Percentiles rank a stretch among this genome's conserved stretches.
phyloP scores from a whole-genome alignment of 2,797 vertebrate species.

The Poeciliopsis presidionis region DNA sequence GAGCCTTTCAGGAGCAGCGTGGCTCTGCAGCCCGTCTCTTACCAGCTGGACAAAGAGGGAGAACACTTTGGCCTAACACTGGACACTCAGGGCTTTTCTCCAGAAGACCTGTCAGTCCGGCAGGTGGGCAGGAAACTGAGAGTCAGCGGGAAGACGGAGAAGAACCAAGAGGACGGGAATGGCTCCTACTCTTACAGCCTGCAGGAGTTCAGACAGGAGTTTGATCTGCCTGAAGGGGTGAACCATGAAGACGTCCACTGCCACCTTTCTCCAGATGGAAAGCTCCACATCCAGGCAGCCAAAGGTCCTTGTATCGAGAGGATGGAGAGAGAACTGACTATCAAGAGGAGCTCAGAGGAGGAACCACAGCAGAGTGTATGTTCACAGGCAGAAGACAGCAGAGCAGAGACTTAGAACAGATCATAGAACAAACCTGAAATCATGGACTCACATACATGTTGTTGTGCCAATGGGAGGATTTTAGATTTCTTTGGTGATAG shows the following conservation, averaged over 20 bases:
- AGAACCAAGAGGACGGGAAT: conserved; percentile 70
- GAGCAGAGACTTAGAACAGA: neutral
- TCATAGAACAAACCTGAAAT: neutral
- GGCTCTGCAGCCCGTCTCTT: conserved; percentile 60
- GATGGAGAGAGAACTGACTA: too few species aligned
- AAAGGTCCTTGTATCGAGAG: too few species aligned
- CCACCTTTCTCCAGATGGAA: too few species aligned
- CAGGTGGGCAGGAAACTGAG: conserved; percentile 71
- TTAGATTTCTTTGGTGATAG: too few species aligned
- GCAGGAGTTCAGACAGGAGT: too few species aligned
- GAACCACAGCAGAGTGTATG: conserved; percentile 26
- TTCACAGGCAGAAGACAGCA: conserved; percentile 15
- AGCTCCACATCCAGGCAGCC: too few species aligned
- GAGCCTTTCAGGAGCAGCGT: conserved; percentile 44
- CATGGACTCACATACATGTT: neutral
- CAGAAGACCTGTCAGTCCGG: conserved; percentile 76
- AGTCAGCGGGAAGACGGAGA: conserved; percentile 77
- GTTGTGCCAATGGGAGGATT: neutral
- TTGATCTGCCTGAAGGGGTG: too few species aligned
- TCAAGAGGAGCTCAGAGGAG: too few species aligned
- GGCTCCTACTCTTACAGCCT: conserved; percentile 55
- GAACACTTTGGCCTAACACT: conserved; percentile 74
- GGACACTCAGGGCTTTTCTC: conserved; percentile 76
- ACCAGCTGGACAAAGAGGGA: conserved; percentile 59
- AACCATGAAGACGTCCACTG: too few species aligned